Conservation (phyloP, 2,113 vertebrate species). For the Grammatotria lemairii region DNA sequence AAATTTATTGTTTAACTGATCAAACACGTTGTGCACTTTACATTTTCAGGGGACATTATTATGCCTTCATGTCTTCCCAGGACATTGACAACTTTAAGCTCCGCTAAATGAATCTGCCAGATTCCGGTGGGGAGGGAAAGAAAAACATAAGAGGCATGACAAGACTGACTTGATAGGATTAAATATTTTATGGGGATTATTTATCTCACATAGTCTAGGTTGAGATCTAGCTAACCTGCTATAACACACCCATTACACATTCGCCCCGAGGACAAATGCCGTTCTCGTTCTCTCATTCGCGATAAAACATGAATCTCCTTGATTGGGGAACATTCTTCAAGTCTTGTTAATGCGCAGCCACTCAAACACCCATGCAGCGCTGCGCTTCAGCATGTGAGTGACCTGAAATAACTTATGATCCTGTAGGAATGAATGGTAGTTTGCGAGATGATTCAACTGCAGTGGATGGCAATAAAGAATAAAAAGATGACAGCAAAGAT, state of each 20-base stretch:
- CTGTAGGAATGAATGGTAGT: neutral
- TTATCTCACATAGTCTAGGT: constrained; percentile 1
- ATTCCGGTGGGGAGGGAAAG: neutral
- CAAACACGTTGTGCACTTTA: neutral
- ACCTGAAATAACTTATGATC: neutral
- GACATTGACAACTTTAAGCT: constrained; percentile 10
- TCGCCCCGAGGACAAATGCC: neutral
- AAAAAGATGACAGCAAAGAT: neutral
- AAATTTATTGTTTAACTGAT: neutral
- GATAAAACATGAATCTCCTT: neutral
- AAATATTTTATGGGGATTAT: constrained; percentile 37
- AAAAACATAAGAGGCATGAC: constrained; percentile 21
- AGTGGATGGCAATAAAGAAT: neutral
- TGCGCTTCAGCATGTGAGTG: neutral
- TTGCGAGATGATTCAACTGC: neutral
- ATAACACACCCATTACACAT: neutral
- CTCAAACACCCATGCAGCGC: neutral
- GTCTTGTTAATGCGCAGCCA: neutral
- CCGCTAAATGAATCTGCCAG: constrained; percentile 20
- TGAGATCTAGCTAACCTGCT: constrained; percentile 8
- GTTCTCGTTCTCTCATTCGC: neutral
- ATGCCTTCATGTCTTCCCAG: neutral
- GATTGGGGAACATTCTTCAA: neutral
- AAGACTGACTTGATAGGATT: constrained; percentile 42
- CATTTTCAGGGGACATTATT: neutral